phyloP scores from a whole-genome alignment of 2,888 invertebrate species.

The Aspidapion aeneum region DNA sequence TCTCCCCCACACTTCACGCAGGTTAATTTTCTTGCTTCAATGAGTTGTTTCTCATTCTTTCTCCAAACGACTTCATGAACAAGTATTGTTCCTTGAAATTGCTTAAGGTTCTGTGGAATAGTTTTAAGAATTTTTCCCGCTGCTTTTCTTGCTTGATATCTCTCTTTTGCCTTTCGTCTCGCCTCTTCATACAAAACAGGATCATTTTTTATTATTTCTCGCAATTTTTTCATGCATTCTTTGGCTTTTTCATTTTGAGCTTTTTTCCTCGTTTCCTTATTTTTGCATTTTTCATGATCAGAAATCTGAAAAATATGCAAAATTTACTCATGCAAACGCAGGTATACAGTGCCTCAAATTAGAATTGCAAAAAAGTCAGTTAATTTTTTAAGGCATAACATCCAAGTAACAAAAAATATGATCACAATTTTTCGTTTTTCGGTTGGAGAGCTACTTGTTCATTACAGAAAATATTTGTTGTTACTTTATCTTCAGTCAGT shows the following conservation, averaged over 20 bases:
- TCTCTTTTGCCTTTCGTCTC: constrained; percentile 5
- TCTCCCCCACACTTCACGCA: not conserved
- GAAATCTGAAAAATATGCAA: not conserved
- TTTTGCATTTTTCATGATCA: not conserved
- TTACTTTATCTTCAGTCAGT: no score
- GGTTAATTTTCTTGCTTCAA: not conserved
- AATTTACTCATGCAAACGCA: not conserved
- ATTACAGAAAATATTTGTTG: no score
- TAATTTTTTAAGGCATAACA: no score
- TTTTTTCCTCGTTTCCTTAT: not conserved
- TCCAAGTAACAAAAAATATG: no score
- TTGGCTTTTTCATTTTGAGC: constrained; percentile 4
- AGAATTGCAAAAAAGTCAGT: no score
- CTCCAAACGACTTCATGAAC: no score
- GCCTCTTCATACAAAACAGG: constrained; percentile 5
- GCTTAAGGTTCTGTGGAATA: no score
- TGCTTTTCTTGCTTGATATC: constrained; percentile 10
- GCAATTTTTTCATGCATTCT: constrained; percentile 7
- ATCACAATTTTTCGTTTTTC: no score
- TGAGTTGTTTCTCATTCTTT: not conserved
- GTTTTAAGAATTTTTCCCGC: constrained; percentile 9
- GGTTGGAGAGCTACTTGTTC: no score
- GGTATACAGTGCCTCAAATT: no score
- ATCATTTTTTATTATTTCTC: not conserved
- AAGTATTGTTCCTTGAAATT: no score